Base-by-base conservation (phyloP, 2,113 vertebrate genomes). In the Pseudorhombus dupliciocellatus region DNA sequence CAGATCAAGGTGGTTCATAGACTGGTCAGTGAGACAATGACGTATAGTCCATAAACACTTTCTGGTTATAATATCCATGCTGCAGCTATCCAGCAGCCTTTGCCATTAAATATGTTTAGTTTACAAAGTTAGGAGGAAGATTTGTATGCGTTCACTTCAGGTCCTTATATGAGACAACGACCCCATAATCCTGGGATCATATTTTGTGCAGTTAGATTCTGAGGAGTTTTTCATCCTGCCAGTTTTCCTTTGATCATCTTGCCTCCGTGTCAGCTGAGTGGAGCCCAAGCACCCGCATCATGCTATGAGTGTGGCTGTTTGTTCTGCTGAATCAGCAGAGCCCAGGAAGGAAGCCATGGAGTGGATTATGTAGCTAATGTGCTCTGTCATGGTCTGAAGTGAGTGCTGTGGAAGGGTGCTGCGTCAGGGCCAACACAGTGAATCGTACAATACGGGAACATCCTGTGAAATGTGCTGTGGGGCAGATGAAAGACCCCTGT, bases 261-360 rank as follows among this genome's bases (percentile, higher is more conserved):
- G n/a, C 0, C 24, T 26, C 30, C 42, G n/a, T n/a, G 67, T 72
- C 62, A 26, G 48, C 54, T 59, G 16, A n/a, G 44, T 4, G 54
- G 58, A 26, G 28, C 48, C 11, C 46, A 50, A 40, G 77, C 79
- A 46, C 26, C 62, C 48, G 25, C 69, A 53, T 75, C 70, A 15
- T 40, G 79, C 72, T 80, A 80, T 84, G 72, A 62, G 57, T 51
- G 1, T 7, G 66, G 58, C 57, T 20, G 44, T 73, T 82, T 28
- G 73, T 76, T 79, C 34, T 80, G 79, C 76, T 7, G 58, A 82
- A 66, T 84, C 81, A 80, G 81, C 75, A 54, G 57, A 51, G 53
- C 24, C 46, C 42, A 55, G 72, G 72, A 73, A 74, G 66, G 81
- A 77, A 65, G 69, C 78, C 54, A 5, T 16, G 4, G 42, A 54